A percentile compares a stretch with the other conserved stretches of the same genome.
These are phyloP conservation scores for Diuraphis noxia DNA, from an alignment of 1,140 invertebrate species.

Conservation along the genomic window DNA sequence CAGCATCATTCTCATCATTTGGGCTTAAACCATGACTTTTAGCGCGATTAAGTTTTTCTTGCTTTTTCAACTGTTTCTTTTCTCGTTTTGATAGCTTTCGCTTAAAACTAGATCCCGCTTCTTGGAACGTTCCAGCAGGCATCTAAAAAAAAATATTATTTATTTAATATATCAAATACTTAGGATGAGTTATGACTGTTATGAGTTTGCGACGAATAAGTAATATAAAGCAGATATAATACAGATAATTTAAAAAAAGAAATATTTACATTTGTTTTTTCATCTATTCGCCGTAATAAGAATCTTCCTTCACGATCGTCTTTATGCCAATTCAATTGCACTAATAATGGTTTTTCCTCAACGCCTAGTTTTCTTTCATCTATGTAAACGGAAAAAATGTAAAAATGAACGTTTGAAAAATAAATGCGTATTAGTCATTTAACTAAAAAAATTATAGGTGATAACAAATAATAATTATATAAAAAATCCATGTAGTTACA, in stretches of 20 bases:
- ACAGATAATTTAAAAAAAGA: not conserved
- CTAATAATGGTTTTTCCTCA: constrained; percentile 91
- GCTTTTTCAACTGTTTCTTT: constrained; percentile 97
- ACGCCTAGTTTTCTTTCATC: constrained; percentile 87
- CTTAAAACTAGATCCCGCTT: constrained; percentile 71
- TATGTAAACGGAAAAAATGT: constrained; percentile 59
- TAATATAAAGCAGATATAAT: not conserved
- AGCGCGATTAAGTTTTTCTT: constrained; percentile 85
- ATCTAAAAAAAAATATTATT: constrained; percentile 59
- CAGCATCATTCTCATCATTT: constrained; percentile 69
- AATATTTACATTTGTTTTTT: constrained; percentile 69
- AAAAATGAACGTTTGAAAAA: constrained; percentile 41
- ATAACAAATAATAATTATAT: not conserved
- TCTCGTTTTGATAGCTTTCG: constrained; percentile 97
- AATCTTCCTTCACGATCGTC: constrained; percentile 97
- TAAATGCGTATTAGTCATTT: not conserved
- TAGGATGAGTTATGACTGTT: too few species aligned
- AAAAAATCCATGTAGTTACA: too few species aligned
- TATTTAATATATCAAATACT: not conserved
- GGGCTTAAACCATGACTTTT: constrained; percentile 65
- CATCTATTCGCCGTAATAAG: constrained; percentile 85
- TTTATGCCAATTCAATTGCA: constrained; percentile 99
- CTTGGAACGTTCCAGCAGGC: constrained; percentile 66
- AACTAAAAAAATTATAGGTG: not conserved
- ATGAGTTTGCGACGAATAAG: not conserved